Evolutionary conservation across 1,140 invertebrate species (phyloP).

Genomic region (Yoshiicerus persimilis): DNA sequence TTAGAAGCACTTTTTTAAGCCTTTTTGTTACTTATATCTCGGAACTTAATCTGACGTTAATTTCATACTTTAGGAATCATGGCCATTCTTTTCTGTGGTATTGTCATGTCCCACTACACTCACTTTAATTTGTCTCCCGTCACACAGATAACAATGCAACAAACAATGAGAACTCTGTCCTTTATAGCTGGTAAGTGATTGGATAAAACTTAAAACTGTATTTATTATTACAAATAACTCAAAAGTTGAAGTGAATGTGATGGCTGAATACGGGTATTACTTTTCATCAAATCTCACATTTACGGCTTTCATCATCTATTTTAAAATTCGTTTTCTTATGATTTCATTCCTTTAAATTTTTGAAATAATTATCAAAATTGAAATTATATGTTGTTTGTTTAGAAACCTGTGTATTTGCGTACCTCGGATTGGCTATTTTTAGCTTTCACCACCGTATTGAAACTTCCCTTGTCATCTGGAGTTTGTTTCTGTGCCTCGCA

Average conservation of each 20-base stretch:
- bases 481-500: conserved; percentile 85
- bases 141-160: conserved; percentile 98
- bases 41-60: conserved; percentile 23
- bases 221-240: too few species aligned
- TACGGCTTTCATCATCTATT: too few species aligned
- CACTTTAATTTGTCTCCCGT: conserved; percentile 98
- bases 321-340: too few species aligned
- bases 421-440: conserved; percentile 94
- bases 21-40: too few species aligned
- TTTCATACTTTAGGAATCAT: conserved; percentile 79
- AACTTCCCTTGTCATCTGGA: conserved; percentile 85
- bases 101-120: conserved; percentile 99
- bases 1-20: too few species aligned
- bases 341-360: too few species aligned
- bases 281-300: too few species aligned
- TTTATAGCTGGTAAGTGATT: conserved; percentile 79
- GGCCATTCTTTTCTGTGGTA: conserved; percentile 98
- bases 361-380: too few species aligned
- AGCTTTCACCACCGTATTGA: conserved; percentile 81
- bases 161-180: conserved; percentile 94
- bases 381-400: conserved; percentile 36
- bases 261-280: too few species aligned
- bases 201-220: too few species aligned
- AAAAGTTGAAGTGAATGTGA: too few species aligned
- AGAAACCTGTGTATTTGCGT: conserved; percentile 99